Conservation (phyloP, 2,797 vertebrate species). For the Ctenochaetus hawaiiensis region DNA sequence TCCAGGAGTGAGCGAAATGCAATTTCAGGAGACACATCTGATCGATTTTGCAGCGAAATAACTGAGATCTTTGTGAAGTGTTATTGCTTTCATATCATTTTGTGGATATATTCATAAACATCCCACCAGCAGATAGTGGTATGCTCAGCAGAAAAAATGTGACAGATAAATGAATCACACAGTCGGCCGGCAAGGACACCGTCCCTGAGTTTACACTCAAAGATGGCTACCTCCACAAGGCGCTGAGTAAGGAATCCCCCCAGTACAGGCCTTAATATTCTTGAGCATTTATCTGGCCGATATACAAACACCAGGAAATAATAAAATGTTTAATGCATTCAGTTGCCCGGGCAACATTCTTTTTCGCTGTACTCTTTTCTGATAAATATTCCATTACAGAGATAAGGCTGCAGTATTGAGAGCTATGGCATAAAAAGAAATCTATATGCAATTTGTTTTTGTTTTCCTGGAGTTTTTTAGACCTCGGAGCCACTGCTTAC, state of each 20-base stretch:
- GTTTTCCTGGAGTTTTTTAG: constrained; percentile 35
- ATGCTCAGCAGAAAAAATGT: constrained; percentile 68
- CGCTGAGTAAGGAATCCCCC: constrained; percentile 69
- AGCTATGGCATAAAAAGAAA: constrained; percentile 58
- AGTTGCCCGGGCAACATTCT: constrained; percentile 57
- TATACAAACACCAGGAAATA: constrained; percentile 67
- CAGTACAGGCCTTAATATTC: constrained; percentile 38
- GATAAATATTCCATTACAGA: constrained; percentile 83
- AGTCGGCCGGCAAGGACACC: constrained; percentile 44
- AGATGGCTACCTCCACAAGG: constrained; percentile 37
- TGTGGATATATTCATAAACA: constrained; percentile 73
- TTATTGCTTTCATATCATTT: constrained; percentile 78
- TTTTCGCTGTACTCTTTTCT: constrained; percentile 53
- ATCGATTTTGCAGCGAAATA: constrained; percentile 72
- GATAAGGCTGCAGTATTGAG: constrained; percentile 70
- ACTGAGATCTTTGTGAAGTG: constrained; percentile 64
- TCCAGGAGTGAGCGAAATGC: constrained; percentile 58
- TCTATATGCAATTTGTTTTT: constrained; percentile 69
- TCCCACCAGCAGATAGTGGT: constrained; percentile 58
- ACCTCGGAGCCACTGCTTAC: constrained; percentile 15
- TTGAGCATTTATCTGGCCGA: constrained; percentile 66
- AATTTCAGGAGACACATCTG: constrained; percentile 64
- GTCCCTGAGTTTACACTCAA: constrained; percentile 51
- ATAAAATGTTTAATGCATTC: constrained; percentile 69
- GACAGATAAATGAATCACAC: constrained; percentile 72